Percentiles rank a stretch among this genome's conserved stretches.
Conservation (phyloP, 2,888 invertebrate species). For the Rhamnusium bicolor region DNA sequence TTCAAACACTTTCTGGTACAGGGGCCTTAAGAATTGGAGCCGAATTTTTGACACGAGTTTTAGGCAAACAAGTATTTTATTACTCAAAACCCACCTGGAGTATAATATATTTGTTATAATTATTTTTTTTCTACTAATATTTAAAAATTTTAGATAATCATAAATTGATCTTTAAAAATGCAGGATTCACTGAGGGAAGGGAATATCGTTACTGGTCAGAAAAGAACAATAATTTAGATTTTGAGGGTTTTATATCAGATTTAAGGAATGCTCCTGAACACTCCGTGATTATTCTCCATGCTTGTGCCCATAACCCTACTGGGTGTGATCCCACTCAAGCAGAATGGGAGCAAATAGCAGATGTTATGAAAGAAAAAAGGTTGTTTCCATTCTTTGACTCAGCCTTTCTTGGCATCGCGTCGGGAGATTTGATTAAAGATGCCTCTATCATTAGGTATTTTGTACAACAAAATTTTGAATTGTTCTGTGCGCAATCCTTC, state of each 20-base stretch:
- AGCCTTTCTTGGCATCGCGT: slow-evolving; percentile 96
- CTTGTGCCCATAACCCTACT: slow-evolving; percentile 98
- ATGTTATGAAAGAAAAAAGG: slow-evolving; percentile 85
- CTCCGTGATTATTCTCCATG: slow-evolving; percentile 92
- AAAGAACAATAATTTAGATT: slow-evolving; percentile 74
- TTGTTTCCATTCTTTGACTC: slow-evolving; percentile 94
- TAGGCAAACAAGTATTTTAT: slow-evolving; percentile 83
- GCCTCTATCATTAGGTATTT: slow-evolving; percentile 94
- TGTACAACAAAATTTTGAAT: slow-evolving; percentile 88
- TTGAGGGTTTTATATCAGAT: slow-evolving; percentile 85
- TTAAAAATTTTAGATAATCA: slow-evolving; percentile 87
- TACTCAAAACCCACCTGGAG: slow-evolving; percentile 97
- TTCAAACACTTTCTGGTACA: slow-evolving; percentile 96
- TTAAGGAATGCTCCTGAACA: slow-evolving; percentile 84
- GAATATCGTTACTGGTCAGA: slow-evolving; percentile 36
- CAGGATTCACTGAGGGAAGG: slow-evolving; percentile 61
- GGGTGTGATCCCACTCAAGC: slow-evolving; percentile 95
- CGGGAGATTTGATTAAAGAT: slow-evolving; percentile 93
- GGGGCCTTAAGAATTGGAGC: slow-evolving; percentile 93
- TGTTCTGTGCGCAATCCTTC: slow-evolving; percentile 95
- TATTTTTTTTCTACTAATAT: neutral
- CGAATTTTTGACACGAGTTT: slow-evolving; percentile 84
- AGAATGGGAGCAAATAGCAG: slow-evolving; percentile 92
- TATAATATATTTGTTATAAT: slow-evolving; percentile 68
- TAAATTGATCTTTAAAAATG: slow-evolving; percentile 86